Conservation (phyloP, 2,888 invertebrate species). For the Desoria tigrina region DNA sequence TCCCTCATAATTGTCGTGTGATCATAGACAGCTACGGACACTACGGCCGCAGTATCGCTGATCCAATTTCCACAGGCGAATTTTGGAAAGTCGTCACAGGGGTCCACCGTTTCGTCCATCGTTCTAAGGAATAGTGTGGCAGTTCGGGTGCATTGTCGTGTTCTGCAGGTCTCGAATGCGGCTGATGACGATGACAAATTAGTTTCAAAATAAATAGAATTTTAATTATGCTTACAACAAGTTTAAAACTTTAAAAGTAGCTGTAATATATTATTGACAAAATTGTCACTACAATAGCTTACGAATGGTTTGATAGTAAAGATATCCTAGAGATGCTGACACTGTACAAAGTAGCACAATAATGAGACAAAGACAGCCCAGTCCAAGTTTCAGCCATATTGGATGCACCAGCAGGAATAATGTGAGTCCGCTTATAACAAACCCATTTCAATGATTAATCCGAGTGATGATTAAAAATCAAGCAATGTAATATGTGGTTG, state of each 20-base stretch:
- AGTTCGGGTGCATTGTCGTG: conserved; percentile 45
- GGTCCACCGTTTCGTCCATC: conserved; percentile 49
- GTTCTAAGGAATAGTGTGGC: conserved; percentile 48
- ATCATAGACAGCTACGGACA: conserved; percentile 48
- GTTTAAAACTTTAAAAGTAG: too few species aligned
- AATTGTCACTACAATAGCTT: conserved; percentile 27
- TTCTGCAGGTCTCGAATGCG: conserved; percentile 47
- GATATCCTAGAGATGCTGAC: conserved; percentile 30
- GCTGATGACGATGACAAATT: conserved; percentile 27
- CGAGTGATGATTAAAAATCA: too few species aligned
- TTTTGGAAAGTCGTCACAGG: conserved; percentile 40
- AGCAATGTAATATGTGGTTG: too few species aligned
- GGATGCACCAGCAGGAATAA: conserved; percentile 11
- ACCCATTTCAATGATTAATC: too few species aligned
- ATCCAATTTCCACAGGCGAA: conserved; percentile 52
- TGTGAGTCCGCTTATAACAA: too few species aligned
- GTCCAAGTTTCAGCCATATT: conserved; percentile 22
- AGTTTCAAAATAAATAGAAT: neutral
- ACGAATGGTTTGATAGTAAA: conserved; percentile 45
- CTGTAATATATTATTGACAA: too few species aligned
- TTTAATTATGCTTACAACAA: conserved; percentile 3
- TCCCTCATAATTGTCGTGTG: conserved; percentile 53
- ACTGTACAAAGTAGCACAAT: conserved; percentile 30
- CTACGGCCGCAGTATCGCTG: conserved; percentile 46
- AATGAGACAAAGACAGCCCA: conserved; percentile 26